Conservation (phyloP, 2,797 vertebrate genomes). For the Anisognathus igniventris region DNA sequence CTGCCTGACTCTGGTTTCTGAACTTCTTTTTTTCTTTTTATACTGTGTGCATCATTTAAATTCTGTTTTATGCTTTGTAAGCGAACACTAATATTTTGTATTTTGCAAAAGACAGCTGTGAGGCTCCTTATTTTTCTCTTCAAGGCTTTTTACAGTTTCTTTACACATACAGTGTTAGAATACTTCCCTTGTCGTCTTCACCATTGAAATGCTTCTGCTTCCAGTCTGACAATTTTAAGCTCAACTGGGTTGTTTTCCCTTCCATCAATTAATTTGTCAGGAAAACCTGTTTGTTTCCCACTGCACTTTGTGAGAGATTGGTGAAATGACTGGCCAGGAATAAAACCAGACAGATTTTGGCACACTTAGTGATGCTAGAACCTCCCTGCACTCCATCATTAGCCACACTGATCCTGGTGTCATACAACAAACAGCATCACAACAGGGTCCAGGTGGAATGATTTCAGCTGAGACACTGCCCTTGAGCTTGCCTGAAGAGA, state of each 20-base stretch:
- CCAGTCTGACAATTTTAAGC: background rate
- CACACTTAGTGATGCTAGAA: background rate
- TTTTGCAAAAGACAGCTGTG: background rate
- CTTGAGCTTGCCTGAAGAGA: background rate
- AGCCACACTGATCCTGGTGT: background rate
- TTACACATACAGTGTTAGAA: background rate
- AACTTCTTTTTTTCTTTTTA: conserved; percentile 8
- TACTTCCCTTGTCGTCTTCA: background rate
- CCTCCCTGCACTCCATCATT: background rate
- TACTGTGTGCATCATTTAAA: conserved; percentile 49
- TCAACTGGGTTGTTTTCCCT: background rate
- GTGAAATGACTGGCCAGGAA: background rate
- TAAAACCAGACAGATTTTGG: background rate
- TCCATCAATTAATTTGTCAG: background rate
- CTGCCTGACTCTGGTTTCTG: conserved; percentile 33
- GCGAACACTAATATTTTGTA: conserved; percentile 21
- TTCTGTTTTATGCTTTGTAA: conserved; percentile 55
- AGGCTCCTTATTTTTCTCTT: conserved; percentile 9
- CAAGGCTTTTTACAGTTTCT: background rate
- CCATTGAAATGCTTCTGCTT: background rate
- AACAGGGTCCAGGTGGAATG: background rate
- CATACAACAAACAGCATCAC: background rate
- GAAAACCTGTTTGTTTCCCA: background rate
- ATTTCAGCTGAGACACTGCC: background rate
- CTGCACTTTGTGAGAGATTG: background rate